Evolutionary conservation across 2,797 vertebrate species (phyloP), one percentile per base, ranked within the genome.

Genomic region (Rhodeus uyekii): DNA sequence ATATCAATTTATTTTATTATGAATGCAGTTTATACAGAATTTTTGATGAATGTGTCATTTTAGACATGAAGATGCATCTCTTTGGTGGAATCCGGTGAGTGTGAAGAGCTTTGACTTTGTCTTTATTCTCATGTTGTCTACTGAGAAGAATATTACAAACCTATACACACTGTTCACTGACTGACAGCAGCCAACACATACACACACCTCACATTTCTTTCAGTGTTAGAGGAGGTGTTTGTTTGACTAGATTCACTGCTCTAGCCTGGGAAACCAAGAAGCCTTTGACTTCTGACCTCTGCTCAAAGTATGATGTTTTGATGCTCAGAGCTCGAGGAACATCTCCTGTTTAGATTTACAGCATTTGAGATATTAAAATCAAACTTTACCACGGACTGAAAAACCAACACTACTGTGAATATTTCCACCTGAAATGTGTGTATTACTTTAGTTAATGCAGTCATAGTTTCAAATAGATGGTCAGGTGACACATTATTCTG

Each of bases 41-140:
- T n/a, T 39, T 13, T 34, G 8, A 34, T 9, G 16, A 8, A 87
- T 9, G 3, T 67, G 12, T 16, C 8, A 22, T 55, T 90, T 82
- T 86, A 99, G 97, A 91, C 95, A 93, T 61, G 98, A 99, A 83
- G 83, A 94, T 0, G 92, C 96, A 0, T 87, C 88, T 0, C 84
- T 95, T 94, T 94, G 2, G 87, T 97, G 90, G 93, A 96, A 91
- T 39, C 93, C 98, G 1, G 95, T 97, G 18, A 91, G 94, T 55
- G 93, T 97, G 82, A 93, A 91, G 87, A 95, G 98, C 83, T 99
- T 99, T 90, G 93, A 98, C 92, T 98, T 98, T 96, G 96, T 8
- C 1, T 3, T 50, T 50, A 50, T 99, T 97, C 97, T 99, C 92
- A 96, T 98, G 95, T 97, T 96, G 2, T 87, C 92, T 34, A 58